Evolutionary conservation across 2,888 invertebrate species (phyloP).

Genomic region (Elegia similella): DNA sequence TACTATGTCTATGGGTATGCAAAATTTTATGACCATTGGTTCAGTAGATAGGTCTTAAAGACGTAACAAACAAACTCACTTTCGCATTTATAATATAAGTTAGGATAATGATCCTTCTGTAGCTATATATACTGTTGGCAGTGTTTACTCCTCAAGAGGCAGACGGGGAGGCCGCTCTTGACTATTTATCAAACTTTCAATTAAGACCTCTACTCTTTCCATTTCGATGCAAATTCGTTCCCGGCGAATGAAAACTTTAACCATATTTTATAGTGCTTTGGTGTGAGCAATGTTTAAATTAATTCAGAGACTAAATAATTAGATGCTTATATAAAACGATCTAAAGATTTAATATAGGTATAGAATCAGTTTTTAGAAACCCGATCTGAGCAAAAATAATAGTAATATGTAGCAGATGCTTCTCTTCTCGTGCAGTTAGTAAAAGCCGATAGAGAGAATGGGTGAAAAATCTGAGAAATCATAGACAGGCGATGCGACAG

Average conservation of each 20-base stretch:
- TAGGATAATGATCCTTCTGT: not conserved
- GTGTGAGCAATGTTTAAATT: conserved; percentile 7
- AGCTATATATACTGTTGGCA: not conserved
- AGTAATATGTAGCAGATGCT: no score
- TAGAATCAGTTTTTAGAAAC: no score
- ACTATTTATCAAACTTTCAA: conserved; percentile 69
- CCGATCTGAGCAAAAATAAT: no score
- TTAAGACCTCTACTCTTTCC: conserved; percentile 63
- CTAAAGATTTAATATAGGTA: not conserved
- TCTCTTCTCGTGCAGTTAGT: no score
- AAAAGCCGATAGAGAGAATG: no score
- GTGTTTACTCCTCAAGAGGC: conserved; percentile 15
- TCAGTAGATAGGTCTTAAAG: no score
- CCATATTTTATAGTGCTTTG: conserved; percentile 36
- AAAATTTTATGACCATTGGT: no score
- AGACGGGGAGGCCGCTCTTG: conserved; percentile 8
- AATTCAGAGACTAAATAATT: not conserved
- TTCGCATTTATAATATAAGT: no score
- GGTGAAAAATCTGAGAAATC: no score
- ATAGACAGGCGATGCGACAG: no score
- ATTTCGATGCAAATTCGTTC: conserved; percentile 70
- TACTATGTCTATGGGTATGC: no score
- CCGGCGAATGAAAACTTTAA: conserved; percentile 40
- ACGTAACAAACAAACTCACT: no score
- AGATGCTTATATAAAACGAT: not conserved